These are phyloP conservation scores for Nemopilema nomurai DNA, from an alignment of 30 jellyfish, hydroid and myxozoan genomes.

Conservation along the genomic window DNA sequence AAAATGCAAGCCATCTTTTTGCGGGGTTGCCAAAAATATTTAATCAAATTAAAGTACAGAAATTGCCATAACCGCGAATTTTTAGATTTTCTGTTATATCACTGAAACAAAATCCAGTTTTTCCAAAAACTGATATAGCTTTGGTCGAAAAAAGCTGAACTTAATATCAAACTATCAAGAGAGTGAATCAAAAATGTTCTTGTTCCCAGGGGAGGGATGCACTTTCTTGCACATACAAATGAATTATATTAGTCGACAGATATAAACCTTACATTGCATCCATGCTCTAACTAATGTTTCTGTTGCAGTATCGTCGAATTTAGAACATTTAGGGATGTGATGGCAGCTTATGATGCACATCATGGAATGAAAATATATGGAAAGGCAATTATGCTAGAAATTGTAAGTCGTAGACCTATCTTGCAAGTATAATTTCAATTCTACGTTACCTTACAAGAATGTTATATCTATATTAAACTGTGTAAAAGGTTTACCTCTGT, in stretches of 20 bases:
- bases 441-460: not conserved
- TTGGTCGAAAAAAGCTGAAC: not conserved
- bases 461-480: not conserved
- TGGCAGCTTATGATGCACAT: conserved; percentile 70
- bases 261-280: not conserved
- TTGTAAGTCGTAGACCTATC: conserved; percentile 55
- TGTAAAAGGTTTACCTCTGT: not conserved
- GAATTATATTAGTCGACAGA: not conserved
- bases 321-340: conserved; percentile 73
- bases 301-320: conserved; percentile 86
- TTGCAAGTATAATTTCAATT: not conserved
- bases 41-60: not conserved
- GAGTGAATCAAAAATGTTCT: not conserved
- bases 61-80: not conserved
- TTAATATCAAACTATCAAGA: not conserved
- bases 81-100: not conserved
- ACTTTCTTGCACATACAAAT: not conserved
- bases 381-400: conserved; percentile 74
- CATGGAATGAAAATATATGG: conserved; percentile 93
- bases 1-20: not conserved
- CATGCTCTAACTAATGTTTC: not conserved
- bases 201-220: not conserved
- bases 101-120: not conserved
- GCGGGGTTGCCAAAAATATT: not conserved
- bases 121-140: not conserved